phyloP scores from a whole-genome alignment of 2,888 invertebrate species.

The Baccha elongata region DNA sequence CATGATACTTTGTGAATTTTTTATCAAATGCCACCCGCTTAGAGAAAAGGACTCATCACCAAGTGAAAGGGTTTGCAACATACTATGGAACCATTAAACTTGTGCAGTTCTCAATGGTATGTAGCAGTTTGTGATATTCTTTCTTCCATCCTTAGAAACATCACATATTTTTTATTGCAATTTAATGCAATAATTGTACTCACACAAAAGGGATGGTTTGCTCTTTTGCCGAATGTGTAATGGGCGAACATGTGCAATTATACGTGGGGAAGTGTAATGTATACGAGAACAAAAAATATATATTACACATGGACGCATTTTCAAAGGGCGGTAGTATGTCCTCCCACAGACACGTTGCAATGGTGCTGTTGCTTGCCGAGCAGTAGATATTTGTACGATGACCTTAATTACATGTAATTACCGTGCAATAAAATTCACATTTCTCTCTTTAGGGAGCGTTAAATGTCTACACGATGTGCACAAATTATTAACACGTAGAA shows the following conservation, averaged over 20 bases:
- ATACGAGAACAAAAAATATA: slow-evolving; percentile 9
- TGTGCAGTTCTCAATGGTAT: slow-evolving; percentile 24
- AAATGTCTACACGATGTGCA: slow-evolving; percentile 47
- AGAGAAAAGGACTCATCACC: slow-evolving; percentile 58
- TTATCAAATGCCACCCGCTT: slow-evolving; percentile 64
- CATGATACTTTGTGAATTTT: slow-evolving; percentile 38
- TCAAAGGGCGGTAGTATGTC: slow-evolving; percentile 49
- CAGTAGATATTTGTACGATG: slow-evolving; percentile 67
- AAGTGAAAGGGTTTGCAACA: slow-evolving; percentile 55
- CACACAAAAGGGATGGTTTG: slow-evolving; percentile 28
- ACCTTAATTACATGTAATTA: slow-evolving; percentile 74
- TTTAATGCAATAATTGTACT: slow-evolving; percentile 54
- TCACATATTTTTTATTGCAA: slow-evolving; percentile 54
- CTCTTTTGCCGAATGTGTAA: slow-evolving; percentile 53
- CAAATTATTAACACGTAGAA: slow-evolving; percentile 35
- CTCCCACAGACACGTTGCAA: slow-evolving; percentile 50
- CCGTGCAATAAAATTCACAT: slow-evolving; percentile 72
- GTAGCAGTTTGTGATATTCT: slow-evolving; percentile 5
- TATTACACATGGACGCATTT: slow-evolving; percentile 54
- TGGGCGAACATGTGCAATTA: slow-evolving; percentile 57
- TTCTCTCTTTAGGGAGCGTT: slow-evolving; percentile 60
- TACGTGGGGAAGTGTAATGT: slow-evolving; percentile 57
- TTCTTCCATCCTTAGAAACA: slow-evolving; percentile 20
- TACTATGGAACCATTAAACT: slow-evolving; percentile 56
- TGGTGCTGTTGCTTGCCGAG: slow-evolving; percentile 40